These are phyloP conservation scores for Dipodomys spectabilis DNA, from an alignment of 2,113 vertebrate species.

Conservation along the genomic window DNA sequence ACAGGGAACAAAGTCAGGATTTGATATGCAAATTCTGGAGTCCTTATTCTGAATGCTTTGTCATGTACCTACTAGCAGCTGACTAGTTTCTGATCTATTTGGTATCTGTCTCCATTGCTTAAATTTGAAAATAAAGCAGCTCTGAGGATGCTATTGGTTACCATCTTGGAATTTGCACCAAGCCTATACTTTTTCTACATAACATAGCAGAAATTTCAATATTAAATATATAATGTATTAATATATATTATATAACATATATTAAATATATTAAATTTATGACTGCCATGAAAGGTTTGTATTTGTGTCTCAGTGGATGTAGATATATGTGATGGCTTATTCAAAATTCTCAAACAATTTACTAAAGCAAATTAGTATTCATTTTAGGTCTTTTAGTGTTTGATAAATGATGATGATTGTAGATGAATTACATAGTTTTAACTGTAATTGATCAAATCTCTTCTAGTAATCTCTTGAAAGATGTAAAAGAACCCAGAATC, in stretches of 20 bases:
- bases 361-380: not conserved
- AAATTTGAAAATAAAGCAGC: not conserved
- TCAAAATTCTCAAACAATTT: not conserved
- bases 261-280: not conserved
- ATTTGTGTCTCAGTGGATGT: not conserved
- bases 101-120: not conserved
- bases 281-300: not conserved
- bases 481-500: not conserved
- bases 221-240: no score
- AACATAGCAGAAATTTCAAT: no score
- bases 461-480: not conserved
- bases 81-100: not conserved
- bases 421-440: not conserved
- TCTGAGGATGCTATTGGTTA: not conserved
- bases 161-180: not conserved
- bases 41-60: not conserved
- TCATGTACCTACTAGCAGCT: not conserved
- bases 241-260: no score
- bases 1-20: not conserved
- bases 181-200: not conserved
- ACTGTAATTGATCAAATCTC: not conserved
- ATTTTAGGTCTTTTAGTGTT: not conserved
- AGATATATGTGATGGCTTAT: not conserved
- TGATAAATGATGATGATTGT: not conserved
- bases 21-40: not conserved